These are phyloP conservation scores for Lacerta viridis DNA, from an alignment of 2,797 vertebrate species.

Conservation along the genomic window DNA sequence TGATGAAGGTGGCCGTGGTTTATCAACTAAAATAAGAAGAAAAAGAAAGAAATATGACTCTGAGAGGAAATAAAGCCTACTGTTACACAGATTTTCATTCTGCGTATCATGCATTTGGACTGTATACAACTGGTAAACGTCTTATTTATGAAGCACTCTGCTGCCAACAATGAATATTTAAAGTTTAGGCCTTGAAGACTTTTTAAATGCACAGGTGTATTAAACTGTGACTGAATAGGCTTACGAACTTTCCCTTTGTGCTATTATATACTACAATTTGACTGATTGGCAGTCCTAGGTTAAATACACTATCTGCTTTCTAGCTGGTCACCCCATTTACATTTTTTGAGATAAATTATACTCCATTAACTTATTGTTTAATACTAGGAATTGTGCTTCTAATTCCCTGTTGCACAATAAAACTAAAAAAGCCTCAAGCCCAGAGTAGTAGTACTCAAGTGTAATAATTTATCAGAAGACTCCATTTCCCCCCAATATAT, in stretches of 20 bases:
- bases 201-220: background rate
- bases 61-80: slow-evolving; percentile 44
- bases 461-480: too few species aligned
- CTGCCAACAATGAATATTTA: background rate
- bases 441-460: too few species aligned
- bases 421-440: background rate
- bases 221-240: background rate
- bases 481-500: too few species aligned
- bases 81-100: background rate
- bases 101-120: background rate
- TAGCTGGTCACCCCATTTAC: background rate
- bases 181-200: background rate
- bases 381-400: background rate
- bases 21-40: slow-evolving; percentile 75
- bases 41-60: background rate
- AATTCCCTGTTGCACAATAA: background rate
- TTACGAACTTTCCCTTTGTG: background rate
- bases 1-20: slow-evolving; percentile 77
- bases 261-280: background rate
- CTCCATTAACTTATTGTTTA: background rate
- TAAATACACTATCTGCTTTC: background rate
- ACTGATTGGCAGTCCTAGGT: background rate
- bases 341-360: background rate
- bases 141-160: background rate
- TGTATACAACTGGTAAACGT: background rate